Conservation (phyloP, 2,113 vertebrate species). For the Chaetodon trifascialis region DNA sequence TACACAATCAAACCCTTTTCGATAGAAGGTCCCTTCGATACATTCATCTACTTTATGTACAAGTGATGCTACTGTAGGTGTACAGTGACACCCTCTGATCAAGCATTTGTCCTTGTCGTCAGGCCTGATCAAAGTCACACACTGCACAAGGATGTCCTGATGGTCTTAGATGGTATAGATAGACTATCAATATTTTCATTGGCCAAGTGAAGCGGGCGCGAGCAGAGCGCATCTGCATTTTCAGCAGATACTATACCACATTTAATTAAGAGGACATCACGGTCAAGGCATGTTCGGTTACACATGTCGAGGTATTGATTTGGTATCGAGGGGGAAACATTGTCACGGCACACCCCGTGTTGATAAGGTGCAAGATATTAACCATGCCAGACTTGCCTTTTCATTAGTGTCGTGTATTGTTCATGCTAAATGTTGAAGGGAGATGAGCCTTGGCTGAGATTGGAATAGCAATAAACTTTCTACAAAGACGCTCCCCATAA, state of each 20-base stretch:
- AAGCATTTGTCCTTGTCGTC: conserved; percentile 46
- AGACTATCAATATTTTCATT: conserved; percentile 34
- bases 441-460: conserved; percentile 20
- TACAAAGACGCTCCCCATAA: conserved; percentile 43
- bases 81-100: neutral
- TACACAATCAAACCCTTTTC: neutral
- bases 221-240: conserved; percentile 19
- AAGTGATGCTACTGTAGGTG: neutral
- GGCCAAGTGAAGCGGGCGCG: neutral
- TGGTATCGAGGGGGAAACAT: conserved; percentile 41
- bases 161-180: conserved; percentile 15
- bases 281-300: conserved; percentile 49
- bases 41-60: neutral
- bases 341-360: conserved; percentile 22
- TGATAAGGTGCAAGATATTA: conserved; percentile 49
- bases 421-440: conserved; percentile 27
- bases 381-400: conserved; percentile 33
- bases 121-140: conserved; percentile 36
- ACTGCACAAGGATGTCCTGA: neutral
- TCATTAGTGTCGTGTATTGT: conserved; percentile 50
- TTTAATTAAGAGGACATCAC: conserved; percentile 63
- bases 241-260: conserved; percentile 55
- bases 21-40: neutral
- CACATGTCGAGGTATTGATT: conserved; percentile 63
- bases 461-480: conserved; percentile 65